Percentiles rank a stretch among this genome's conserved stretches.
Evolutionary conservation across 2,888 invertebrate genomes (phyloP).

Genomic region (Crematogaster levior): DNA sequence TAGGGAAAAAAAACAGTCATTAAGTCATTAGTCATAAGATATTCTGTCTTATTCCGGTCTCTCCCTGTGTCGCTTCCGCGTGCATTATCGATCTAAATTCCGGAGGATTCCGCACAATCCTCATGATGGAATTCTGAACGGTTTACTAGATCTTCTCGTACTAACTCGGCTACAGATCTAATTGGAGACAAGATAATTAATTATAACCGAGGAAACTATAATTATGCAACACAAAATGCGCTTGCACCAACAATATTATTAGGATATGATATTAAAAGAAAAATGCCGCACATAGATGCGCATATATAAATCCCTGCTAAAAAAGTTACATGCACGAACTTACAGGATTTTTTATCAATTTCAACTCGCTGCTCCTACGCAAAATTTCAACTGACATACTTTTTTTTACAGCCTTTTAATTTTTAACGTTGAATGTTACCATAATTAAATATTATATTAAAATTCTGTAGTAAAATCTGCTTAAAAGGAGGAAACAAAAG

Average conservation of each 20-base stretch:
- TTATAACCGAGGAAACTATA: slow-evolving; percentile 27
- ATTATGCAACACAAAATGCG: not conserved
- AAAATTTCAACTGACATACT: not conserved
- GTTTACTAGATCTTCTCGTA: slow-evolving; percentile 18
- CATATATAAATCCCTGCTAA: not conserved
- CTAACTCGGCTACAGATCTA: slow-evolving; percentile 5
- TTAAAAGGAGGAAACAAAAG: not conserved
- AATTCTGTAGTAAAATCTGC: not conserved
- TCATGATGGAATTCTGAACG: slow-evolving; percentile 32
- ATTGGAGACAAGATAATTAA: slow-evolving; percentile 37
- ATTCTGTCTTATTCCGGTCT: not conserved
- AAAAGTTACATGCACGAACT: not conserved
- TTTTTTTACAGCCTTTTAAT: not conserved
- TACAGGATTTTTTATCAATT: slow-evolving; percentile 5
- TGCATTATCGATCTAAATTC: slow-evolving; percentile 46
- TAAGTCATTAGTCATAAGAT: slow-evolving; percentile 1
- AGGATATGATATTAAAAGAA: not conserved
- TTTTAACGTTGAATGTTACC: not conserved
- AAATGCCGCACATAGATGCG: too few relatives aligned
- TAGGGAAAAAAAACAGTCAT: not conserved
- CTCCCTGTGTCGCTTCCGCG: not conserved
- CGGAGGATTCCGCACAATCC: slow-evolving; percentile 41
- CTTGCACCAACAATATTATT: not conserved
- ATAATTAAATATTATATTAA: slow-evolving; percentile 9
- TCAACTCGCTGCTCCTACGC: not conserved